Evolutionary conservation across 2,113 vertebrate genomes (phyloP).

Genomic region (Psittacula cyanocephala): DNA sequence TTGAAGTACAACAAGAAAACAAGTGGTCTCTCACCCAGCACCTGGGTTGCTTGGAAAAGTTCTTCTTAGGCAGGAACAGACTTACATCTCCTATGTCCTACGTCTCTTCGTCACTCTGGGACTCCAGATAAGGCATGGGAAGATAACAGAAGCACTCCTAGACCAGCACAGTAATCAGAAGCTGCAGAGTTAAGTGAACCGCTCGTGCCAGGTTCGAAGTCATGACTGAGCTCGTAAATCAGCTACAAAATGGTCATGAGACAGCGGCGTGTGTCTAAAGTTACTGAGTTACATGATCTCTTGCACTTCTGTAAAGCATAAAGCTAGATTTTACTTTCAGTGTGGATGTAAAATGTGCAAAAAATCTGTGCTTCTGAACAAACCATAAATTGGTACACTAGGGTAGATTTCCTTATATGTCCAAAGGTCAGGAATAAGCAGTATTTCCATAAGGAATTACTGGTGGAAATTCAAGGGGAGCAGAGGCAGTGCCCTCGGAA

Average conservation of each 20-base stretch:
- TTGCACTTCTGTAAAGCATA: not conserved
- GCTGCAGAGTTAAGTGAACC: not conserved
- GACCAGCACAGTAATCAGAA: not conserved
- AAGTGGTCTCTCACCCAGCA: not conserved
- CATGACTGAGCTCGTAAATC: slow-evolving; percentile 3
- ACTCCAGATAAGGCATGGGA: not conserved
- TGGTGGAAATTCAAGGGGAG: not conserved
- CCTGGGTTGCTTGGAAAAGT: not conserved
- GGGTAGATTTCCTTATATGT: not conserved
- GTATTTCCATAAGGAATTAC: not conserved
- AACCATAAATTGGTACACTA: not conserved
- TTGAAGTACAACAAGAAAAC: not conserved
- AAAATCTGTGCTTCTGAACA: not conserved
- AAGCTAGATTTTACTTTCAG: not conserved
- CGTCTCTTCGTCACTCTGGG: not conserved
- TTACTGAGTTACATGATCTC: not conserved
- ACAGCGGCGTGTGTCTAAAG: not conserved
- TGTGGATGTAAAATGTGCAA: not conserved
- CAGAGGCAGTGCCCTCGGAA: not conserved
- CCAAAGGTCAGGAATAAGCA: not conserved
- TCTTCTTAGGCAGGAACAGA: not conserved
- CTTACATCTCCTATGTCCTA: not conserved
- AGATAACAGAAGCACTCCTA: not conserved
- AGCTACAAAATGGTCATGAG: not conserved
- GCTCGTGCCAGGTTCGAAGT: not conserved